These are phyloP conservation scores for Tachina lurida DNA, from an alignment of 2,888 invertebrate genomes.

Conservation along the genomic window DNA sequence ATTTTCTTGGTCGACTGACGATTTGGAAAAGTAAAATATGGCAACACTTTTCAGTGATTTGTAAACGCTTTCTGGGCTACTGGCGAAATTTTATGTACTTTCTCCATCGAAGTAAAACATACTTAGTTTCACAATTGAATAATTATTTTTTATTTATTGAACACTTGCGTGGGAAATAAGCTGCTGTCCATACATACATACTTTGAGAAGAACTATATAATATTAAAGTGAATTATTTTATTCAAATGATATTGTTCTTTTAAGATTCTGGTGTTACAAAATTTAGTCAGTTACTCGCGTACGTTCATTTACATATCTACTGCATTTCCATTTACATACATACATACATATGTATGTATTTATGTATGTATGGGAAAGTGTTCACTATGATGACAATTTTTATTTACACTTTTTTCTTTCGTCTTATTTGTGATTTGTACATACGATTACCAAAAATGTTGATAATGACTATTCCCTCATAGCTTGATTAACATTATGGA, in stretches of 20 bases:
- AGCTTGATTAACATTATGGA: conserved; percentile 66
- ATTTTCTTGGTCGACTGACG: too few species aligned
- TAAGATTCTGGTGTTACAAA: conserved; percentile 1
- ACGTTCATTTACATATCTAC: neutral
- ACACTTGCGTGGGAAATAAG: too few species aligned
- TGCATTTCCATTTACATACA: neutral
- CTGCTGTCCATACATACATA: too few species aligned
- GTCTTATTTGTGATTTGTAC: conserved; percentile 24
- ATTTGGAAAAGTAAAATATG: too few species aligned
- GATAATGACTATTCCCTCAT: conserved; percentile 64
- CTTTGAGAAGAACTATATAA: neutral
- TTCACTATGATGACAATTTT: conserved; percentile 37
- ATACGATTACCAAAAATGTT: conserved; percentile 53
- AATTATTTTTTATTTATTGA: too few species aligned
- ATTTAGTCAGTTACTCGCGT: conserved; percentile 10
- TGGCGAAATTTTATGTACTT: too few species aligned
- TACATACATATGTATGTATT: neutral
- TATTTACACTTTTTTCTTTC: neutral
- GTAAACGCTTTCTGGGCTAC: too few species aligned
- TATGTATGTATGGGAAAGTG: conserved; percentile 1
- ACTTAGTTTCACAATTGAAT: too few species aligned
- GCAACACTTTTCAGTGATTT: too few species aligned
- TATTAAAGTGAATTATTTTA: too few species aligned
- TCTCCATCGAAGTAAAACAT: too few species aligned
- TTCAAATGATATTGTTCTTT: neutral